phyloP scores from a whole-genome alignment of 2,888 invertebrate genomes.

The Sesamia inferens region DNA sequence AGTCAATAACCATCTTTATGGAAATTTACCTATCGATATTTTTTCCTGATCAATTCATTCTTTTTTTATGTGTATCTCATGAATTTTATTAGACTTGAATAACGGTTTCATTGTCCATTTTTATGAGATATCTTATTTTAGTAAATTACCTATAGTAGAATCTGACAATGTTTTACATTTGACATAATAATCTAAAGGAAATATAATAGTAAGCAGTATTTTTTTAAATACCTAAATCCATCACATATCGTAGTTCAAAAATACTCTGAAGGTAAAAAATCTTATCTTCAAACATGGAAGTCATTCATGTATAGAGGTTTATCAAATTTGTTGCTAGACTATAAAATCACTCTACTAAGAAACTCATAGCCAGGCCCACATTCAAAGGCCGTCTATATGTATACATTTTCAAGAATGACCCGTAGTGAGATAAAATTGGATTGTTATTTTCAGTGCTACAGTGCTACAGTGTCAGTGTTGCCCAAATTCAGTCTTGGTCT shows the following conservation, averaged over 20 bases:
- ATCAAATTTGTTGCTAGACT: background rate
- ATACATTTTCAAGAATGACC: background rate
- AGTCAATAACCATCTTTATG: slow-evolving; percentile 54
- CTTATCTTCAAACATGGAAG: background rate
- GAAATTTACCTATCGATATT: slow-evolving; percentile 41
- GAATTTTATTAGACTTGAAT: slow-evolving; percentile 57
- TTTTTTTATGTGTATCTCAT: slow-evolving; percentile 43
- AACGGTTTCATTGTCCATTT: slow-evolving; percentile 47
- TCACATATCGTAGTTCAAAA: background rate
- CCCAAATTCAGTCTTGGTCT: no score
- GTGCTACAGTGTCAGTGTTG: no score
- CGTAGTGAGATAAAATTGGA: background rate
- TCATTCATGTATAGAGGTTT: background rate
- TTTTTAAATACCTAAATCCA: background rate
- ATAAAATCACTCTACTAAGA: background rate
- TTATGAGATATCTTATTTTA: slow-evolving; percentile 37
- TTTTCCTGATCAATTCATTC: slow-evolving; percentile 51
- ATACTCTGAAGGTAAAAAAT: background rate
- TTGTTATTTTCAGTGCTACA: slow-evolving; percentile 10
- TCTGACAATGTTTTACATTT: slow-evolving; percentile 15
- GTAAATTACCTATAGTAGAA: slow-evolving; percentile 10
- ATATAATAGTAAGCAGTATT: background rate
- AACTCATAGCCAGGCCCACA: background rate
- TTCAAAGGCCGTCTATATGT: background rate
- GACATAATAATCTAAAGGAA: slow-evolving; percentile 12